These are phyloP conservation scores for Thripadectes ignobilis DNA, from an alignment of 2,797 vertebrate species.

Conservation along the genomic window DNA sequence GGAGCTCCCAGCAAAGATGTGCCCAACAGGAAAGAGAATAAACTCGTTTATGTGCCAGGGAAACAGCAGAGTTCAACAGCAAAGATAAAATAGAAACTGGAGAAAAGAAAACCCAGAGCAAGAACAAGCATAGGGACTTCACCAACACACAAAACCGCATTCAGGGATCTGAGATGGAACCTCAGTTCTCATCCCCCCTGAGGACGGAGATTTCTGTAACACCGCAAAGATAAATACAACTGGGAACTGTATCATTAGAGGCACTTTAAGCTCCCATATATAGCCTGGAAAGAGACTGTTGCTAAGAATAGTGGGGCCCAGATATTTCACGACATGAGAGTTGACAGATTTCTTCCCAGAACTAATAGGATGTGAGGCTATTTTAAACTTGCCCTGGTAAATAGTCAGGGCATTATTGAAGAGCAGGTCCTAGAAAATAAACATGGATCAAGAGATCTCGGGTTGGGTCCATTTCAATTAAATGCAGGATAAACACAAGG, in stretches of 20 bases:
- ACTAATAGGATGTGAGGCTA: constrained; percentile 6
- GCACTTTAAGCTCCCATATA: constrained; percentile 45
- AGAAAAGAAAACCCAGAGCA: neutral
- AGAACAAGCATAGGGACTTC: neutral
- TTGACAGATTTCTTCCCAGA: constrained; percentile 42
- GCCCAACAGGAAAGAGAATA: neutral
- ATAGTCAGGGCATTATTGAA: neutral
- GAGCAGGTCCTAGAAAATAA: constrained; percentile 17
- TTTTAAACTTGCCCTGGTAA: constrained; percentile 41
- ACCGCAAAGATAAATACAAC: constrained; percentile 27
- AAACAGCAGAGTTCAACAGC: neutral
- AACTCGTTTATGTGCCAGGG: neutral
- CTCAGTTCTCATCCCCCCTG: neutral
- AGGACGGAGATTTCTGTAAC: neutral
- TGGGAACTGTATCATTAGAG: neutral
- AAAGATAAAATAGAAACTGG: neutral
- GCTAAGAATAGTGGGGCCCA: constrained; percentile 60
- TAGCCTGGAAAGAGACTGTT: constrained; percentile 62
- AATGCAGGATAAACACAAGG: neutral
- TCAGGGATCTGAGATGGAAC: neutral
- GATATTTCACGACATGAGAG: neutral
- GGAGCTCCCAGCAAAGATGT: neutral
- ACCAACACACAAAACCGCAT: neutral
- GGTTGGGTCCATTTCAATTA: neutral
- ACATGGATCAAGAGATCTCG: neutral